A percentile compares a stretch with the other conserved stretches of the same genome.
phyloP scores from a whole-genome alignment of 1,140 invertebrate genomes.

The Pseudomyrmex cubaensis region DNA sequence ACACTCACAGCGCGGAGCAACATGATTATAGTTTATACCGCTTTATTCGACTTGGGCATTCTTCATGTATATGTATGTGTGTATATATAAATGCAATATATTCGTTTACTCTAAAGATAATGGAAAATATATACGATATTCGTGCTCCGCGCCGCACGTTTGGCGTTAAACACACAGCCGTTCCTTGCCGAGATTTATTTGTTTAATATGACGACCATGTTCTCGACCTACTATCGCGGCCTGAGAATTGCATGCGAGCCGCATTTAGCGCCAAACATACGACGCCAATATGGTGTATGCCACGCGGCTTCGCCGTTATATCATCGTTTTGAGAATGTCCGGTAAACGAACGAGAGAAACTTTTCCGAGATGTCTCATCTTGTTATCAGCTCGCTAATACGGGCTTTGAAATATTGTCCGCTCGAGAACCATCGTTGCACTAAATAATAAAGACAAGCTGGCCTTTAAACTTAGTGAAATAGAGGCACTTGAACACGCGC shows the following conservation, averaged over 20 bases:
- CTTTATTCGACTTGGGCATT: background rate
- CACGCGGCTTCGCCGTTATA: background rate
- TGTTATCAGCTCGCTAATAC: background rate
- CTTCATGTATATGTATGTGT: background rate
- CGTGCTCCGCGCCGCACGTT: background rate
- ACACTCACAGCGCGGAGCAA: background rate
- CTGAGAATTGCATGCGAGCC: background rate
- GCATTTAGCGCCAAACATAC: conserved; percentile 1
- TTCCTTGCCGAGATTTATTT: conserved; percentile 1
- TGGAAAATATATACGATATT: background rate
- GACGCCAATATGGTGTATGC: background rate
- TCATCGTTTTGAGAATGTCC: background rate
- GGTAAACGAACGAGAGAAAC: background rate
- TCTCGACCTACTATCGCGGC: background rate
- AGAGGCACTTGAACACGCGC: conserved; percentile 25
- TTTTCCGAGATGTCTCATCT: background rate
- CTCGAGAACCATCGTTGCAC: background rate
- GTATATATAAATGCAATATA: background rate
- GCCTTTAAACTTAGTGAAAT: conserved; percentile 44
- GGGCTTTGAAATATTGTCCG: conserved; percentile 10
- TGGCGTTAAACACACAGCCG: background rate
- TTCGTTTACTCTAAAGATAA: background rate
- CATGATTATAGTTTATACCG: background rate
- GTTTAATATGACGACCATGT: background rate
- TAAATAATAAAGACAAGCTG: conserved; percentile 33